Base-by-base conservation (phyloP, 2,113 vertebrate species). In the Eleginops maclovinus region DNA sequence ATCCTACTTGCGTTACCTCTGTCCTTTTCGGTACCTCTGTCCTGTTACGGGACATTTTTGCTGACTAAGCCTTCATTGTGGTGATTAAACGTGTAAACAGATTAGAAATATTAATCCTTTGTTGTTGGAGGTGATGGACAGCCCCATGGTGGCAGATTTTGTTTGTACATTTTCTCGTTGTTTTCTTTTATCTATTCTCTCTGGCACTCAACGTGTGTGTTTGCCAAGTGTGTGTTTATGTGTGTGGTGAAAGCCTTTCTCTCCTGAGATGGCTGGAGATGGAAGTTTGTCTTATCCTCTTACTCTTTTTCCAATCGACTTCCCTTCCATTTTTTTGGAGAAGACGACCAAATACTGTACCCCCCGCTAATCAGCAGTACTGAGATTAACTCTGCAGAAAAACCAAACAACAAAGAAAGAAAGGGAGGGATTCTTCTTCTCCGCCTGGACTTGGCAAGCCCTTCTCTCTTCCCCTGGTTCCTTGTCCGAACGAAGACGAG, bases 351-450 rank as follows among this genome's bases (percentile, higher is more conserved):
- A 53, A 72, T 59, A 56, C 84, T 77, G 71, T 66, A 82, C 78
- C 77, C 84, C 71, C 85, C 68, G 76, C 82, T 92, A 86, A 90
- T 92, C 89, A 87, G 79, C 79, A 89, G 74, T 15, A 79, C 75
- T 53, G 71, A 88, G 91, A 91, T 91, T 92, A 91, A 87, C 85
- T 78, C 54, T 15, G 43, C 28, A 9, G 62, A 83, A 88, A 36
- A 84, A 69, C 36, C 64, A 81, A 89, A 84, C 74, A 89, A 90
- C 72, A 90, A 80, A 84, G 72, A 84, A 81, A 36, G 31, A 36
- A 8, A 79, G 68, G 46, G 41, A 77, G 50, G 86, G 79, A 85
- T 87, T 91, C 85, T 63, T 78, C 70, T 81, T 81, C 65, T 65
- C 73, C 14, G 77, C 65, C 66, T 75, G 80, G 85, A 83, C 83